Evolutionary conservation across 1,140 invertebrate genomes (phyloP), one percentile per base, ranked within the genome.

Genomic region (Macrosteles quadrilineatus): DNA sequence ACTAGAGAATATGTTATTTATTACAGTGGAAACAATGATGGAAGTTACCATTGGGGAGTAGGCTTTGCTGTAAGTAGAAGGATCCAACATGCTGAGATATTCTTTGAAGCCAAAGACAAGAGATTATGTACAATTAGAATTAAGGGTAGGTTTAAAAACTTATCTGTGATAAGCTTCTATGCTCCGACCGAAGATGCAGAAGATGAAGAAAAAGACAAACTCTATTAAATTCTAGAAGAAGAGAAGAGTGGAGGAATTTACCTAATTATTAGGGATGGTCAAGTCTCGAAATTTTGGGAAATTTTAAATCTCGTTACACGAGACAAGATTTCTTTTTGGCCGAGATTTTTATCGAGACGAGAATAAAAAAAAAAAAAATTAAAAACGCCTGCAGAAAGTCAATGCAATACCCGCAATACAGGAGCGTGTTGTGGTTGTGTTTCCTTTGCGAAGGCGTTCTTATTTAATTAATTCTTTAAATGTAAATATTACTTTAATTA

Each of bases 151-250:
- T 71, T 67, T 59, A 66, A n/a, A 19, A 71, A 74, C 40, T n/a
- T 74, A 21, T 47, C 45, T 12, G 29, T 74, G 12, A 3, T 70
- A 9, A 68, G 36, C 31, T 23, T 64, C 9, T 68, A 73, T 47
- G 66, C 72, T 2, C 69, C 66, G 4, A 73, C 71, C 3, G 67
- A 69, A 30, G 59, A 72, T 14, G 50, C 47, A 32, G 69, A 71
- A 45, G 71, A 74, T 19, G 45, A 68, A 12, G 47, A 31, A 19
- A 73, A 73, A 31, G 68, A 73, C 53, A 29, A 21, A 19, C 72
- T 73, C 31, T 72, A 72, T 30, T 63, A 67, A n/a, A 27, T 40
- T 21, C 64, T 72, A 29, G 73, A 73, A n/a, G n/a, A n/a, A n/a
- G n/a, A 57, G 62, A 59, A 27, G 31, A 29, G 12, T 23, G 64